These are phyloP conservation scores for Heteromormyrus szaboi DNA, from an alignment of 2,797 vertebrate genomes.

Conservation along the genomic window DNA sequence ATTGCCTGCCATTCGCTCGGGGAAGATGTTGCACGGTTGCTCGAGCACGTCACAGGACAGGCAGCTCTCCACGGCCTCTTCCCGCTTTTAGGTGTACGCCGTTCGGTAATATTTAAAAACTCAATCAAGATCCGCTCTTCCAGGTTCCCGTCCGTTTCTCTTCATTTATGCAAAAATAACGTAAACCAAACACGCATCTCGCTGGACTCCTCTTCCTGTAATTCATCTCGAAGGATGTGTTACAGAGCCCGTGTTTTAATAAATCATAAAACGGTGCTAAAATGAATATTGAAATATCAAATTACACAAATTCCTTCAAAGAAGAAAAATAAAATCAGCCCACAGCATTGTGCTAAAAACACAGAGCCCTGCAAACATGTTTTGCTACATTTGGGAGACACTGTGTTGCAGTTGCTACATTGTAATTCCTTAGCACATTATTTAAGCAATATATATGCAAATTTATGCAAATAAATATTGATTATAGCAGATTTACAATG, in stretches of 20 bases:
- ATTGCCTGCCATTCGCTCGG: conserved; percentile 13
- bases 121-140: background rate
- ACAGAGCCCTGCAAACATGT: background rate
- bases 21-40: background rate
- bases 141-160: background rate
- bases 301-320: background rate
- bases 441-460: conserved; percentile 14
- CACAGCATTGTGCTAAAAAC: background rate
- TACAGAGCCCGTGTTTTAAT: background rate
- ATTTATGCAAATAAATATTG: conserved; percentile 20
- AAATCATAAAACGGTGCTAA: background rate
- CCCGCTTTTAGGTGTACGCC: background rate
- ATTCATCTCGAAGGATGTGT: background rate
- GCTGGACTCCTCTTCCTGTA: background rate
- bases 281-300: background rate
- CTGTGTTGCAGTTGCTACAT: background rate
- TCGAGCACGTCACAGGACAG: background rate
- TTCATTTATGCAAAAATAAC: background rate
- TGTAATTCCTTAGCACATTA: background rate
- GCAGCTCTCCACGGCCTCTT: background rate
- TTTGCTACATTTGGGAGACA: background rate
- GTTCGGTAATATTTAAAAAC: background rate
- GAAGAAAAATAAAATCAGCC: background rate
- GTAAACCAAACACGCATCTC: background rate
- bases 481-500: conserved; percentile 16